Percentiles rank a stretch among this genome's conserved stretches.
These are phyloP conservation scores for Anolis sagrei DNA, from an alignment of 2,113 vertebrate genomes.

Conservation along the genomic window DNA sequence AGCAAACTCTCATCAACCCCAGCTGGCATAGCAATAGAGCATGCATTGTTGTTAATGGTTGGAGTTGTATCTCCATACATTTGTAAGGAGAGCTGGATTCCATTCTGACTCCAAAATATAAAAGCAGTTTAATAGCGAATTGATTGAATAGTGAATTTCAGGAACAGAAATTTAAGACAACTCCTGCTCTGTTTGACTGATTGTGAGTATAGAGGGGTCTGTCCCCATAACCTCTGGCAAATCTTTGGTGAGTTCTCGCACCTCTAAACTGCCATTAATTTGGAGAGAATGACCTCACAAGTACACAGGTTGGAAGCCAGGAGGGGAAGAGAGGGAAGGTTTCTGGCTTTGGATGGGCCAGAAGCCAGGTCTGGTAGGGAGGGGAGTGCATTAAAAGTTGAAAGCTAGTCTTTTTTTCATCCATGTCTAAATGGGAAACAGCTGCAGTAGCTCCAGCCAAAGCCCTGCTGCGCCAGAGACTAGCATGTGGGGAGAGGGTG, in stretches of 20 bases:
- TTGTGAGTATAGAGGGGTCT: not conserved
- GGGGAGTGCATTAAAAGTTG: constrained; percentile 21
- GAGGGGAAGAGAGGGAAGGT: not conserved
- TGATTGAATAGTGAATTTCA: not conserved
- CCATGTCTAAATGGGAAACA: constrained; percentile 46
- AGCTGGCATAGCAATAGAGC: not conserved
- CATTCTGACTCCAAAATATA: not conserved
- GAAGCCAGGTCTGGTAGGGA: constrained; percentile 27
- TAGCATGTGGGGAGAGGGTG: constrained; percentile 27
- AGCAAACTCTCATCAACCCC: not conserved
- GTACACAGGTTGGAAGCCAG: not conserved
- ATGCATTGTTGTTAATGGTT: not conserved
- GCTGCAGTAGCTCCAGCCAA: constrained; percentile 39
- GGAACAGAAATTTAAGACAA: not conserved
- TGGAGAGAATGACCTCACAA: not conserved
- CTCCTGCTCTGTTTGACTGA: not conserved
- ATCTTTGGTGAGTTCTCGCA: not conserved
- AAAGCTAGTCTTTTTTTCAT: constrained; percentile 33
- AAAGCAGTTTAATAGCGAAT: not conserved
- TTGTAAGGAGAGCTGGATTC: not conserved
- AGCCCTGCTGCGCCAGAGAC: constrained; percentile 28
- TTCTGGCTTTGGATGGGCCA: constrained; percentile 11
- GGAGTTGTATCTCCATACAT: not conserved
- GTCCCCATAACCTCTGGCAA: not conserved
- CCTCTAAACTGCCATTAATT: not conserved